These are phyloP conservation scores for Hydrophis major DNA, from an alignment of 2,797 vertebrate species.

Conservation along the genomic window DNA sequence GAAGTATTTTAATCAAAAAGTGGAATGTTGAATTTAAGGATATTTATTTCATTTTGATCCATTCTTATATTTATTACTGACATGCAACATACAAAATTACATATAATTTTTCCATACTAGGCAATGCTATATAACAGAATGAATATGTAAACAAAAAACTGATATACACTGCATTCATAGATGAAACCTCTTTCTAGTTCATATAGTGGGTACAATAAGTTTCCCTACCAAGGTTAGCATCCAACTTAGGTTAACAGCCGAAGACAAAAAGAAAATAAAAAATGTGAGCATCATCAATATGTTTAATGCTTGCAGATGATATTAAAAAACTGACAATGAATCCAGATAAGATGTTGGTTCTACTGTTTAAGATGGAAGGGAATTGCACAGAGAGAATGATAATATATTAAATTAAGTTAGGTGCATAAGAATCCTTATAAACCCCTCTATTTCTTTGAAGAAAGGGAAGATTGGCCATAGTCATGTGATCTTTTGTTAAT, in stretches of 20 bases:
- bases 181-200: conserved; percentile 38
- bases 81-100: conserved; percentile 21
- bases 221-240: background rate
- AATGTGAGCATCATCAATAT: background rate
- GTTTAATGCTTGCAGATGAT: background rate
- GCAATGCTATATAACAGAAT: background rate
- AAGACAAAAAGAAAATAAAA: background rate
- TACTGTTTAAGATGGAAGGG: background rate
- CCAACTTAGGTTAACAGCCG: background rate
- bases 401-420: background rate
- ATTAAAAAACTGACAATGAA: background rate
- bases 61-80: conserved; percentile 22
- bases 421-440: background rate
- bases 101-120: conserved; percentile 13
- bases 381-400: background rate
- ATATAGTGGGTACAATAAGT: conserved; percentile 19
- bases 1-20: conserved; percentile 39
- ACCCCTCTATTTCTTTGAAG: background rate
- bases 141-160: background rate
- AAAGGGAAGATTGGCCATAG: background rate
- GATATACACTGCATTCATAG: conserved; percentile 25
- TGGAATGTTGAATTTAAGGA: conserved; percentile 42
- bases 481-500: background rate
- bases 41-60: conserved; percentile 44
- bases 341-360: background rate